Percentiles rank a stretch among this genome's conserved stretches.
These are phyloP conservation scores for Sebastes aleutianus DNA, from an alignment of 2,797 vertebrate species.

Conservation along the genomic window DNA sequence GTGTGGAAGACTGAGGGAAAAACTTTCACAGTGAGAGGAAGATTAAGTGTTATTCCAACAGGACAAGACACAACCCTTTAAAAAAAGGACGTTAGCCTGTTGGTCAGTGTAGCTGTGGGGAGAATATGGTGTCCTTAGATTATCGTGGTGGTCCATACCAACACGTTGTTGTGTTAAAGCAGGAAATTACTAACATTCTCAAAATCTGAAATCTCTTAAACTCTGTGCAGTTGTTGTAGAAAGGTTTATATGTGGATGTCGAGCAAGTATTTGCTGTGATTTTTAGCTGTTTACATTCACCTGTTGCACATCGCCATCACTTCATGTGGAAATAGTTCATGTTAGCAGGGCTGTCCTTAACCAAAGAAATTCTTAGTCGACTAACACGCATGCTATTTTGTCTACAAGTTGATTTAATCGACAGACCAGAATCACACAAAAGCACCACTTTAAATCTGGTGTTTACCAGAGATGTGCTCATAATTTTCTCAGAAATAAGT, in stretches of 20 bases:
- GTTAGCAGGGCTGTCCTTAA: no score
- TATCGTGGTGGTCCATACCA: neutral
- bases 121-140: neutral
- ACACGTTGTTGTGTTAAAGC: neutral
- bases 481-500: no score
- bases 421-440: no score
- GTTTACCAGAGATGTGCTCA: no score
- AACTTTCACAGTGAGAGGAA: slow-evolving; percentile 11
- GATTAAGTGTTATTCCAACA: slow-evolving; percentile 1
- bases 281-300: no score
- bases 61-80: neutral
- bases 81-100: neutral
- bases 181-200: neutral
- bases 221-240: neutral
- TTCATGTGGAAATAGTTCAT: neutral
- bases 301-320: neutral
- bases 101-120: neutral
- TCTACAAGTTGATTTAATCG: no score
- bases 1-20: slow-evolving; percentile 25
- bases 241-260: neutral
- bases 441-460: no score
- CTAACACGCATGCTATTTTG: no score
- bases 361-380: no score
- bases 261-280: neutral
- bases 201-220: neutral